These are phyloP conservation scores for Xylota sylvarum DNA, from an alignment of 2,888 invertebrate genomes.

Conservation along the genomic window DNA sequence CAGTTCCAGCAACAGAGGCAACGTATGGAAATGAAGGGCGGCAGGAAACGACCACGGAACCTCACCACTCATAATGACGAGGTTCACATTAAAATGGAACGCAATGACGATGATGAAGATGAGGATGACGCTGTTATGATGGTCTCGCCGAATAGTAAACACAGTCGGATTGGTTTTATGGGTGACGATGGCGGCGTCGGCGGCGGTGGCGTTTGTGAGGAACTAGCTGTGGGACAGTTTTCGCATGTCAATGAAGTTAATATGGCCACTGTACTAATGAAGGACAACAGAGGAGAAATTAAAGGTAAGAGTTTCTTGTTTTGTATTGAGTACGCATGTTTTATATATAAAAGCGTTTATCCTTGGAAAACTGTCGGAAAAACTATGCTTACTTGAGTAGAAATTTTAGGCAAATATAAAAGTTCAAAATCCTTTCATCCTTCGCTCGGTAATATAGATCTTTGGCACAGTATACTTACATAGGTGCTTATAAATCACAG, in stretches of 20 bases:
- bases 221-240: conserved; percentile 11
- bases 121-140: conserved; percentile 70
- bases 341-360: too few relatives aligned
- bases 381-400: too few relatives aligned
- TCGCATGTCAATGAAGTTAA: conserved; percentile 43
- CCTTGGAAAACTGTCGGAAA: too few relatives aligned
- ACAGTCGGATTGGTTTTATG: conserved; percentile 56
- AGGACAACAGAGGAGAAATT: conserved; percentile 33
- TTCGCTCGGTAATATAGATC: too few relatives aligned
- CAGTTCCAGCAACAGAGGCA: conserved; percentile 83
- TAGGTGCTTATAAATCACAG: too few relatives aligned
- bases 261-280: conserved; percentile 18
- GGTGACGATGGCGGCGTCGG: neutral
- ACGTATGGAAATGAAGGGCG: conserved; percentile 77
- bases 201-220: conserved; percentile 7
- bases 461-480: too few relatives aligned
- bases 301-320: conserved; percentile 44
- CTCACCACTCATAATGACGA: conserved; percentile 44
- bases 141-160: conserved; percentile 66
- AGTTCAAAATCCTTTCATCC: too few relatives aligned
- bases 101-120: conserved; percentile 54
- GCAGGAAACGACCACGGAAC: conserved; percentile 61
- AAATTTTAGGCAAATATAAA: too few relatives aligned
- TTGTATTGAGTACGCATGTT: too few relatives aligned
- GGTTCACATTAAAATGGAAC: conserved; percentile 61